Conservation (phyloP, 1,140 invertebrate genomes). For the Drosophila ficusphila region DNA sequence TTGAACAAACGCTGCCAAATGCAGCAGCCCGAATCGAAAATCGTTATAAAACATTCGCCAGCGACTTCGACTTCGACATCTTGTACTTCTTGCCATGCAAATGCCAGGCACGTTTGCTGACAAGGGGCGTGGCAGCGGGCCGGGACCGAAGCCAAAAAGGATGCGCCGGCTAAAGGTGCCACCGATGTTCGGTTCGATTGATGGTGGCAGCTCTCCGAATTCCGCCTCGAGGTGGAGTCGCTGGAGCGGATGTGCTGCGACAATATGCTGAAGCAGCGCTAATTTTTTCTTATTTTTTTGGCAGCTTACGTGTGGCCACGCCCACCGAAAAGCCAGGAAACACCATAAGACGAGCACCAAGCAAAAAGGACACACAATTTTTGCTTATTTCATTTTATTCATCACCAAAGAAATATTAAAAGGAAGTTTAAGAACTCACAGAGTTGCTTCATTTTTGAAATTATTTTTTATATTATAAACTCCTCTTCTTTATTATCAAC, state of each 20-base stretch:
- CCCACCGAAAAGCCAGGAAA: slow-evolving; percentile 7
- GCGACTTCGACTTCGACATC: slow-evolving; percentile 19
- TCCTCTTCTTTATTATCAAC: too few relatives aligned
- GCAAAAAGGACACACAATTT: neutral
- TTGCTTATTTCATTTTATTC: too few relatives aligned
- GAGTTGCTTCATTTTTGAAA: too few relatives aligned
- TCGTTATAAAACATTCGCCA: slow-evolving; percentile 63
- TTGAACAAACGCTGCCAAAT: slow-evolving; percentile 51
- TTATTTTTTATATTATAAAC: too few relatives aligned
- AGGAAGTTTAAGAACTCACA: too few relatives aligned
- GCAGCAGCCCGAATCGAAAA: slow-evolving; percentile 30
- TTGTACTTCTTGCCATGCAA: slow-evolving; percentile 43
- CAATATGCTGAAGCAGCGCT: slow-evolving; percentile 65
- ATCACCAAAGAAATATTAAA: too few relatives aligned
- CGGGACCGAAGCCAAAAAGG: slow-evolving; percentile 11
- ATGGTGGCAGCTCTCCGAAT: slow-evolving; percentile 25
- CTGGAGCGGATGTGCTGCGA: slow-evolving; percentile 49
- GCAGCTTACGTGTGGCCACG: slow-evolving; percentile 56
- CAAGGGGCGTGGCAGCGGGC: slow-evolving; percentile 56
- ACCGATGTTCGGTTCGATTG: slow-evolving; percentile 55
- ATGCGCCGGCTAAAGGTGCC: slow-evolving; percentile 36
- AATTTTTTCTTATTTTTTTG: slow-evolving; percentile 36
- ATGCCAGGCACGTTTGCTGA: slow-evolving; percentile 79
- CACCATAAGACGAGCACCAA: neutral
- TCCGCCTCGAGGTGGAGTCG: slow-evolving; percentile 8